These are phyloP conservation scores for Neomicropteryx cornuta DNA, from an alignment of 1,140 invertebrate species.

Conservation along the genomic window DNA sequence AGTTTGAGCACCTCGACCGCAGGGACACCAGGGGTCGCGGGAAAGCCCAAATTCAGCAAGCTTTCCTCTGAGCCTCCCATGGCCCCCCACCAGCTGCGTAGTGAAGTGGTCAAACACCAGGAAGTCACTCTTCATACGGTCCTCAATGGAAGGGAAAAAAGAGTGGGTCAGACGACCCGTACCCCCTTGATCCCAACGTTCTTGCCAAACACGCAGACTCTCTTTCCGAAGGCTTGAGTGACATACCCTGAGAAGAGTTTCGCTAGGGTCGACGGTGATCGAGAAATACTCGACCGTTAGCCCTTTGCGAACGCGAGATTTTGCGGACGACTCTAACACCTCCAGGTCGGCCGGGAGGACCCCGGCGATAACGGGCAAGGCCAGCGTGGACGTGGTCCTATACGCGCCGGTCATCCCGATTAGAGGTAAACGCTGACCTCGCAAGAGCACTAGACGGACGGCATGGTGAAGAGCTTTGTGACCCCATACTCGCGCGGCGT, in stretches of 20 bases:
- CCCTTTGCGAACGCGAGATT: neutral
- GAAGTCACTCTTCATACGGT: neutral
- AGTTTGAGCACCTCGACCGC: neutral
- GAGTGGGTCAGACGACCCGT: slow-evolving; percentile 1
- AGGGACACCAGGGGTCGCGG: neutral
- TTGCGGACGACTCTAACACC: slow-evolving; percentile 1
- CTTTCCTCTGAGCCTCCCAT: neutral
- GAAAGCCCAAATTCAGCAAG: neutral
- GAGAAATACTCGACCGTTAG: neutral
- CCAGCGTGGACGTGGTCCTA: slow-evolving; percentile 13
- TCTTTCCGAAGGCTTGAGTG: neutral
- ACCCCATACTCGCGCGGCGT: slow-evolving; percentile 19
- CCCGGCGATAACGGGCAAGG: slow-evolving; percentile 14
- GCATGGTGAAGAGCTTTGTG: neutral
- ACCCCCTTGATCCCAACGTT: slow-evolving; percentile 1
- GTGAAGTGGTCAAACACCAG: slow-evolving; percentile 3
- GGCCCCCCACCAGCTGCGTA: slow-evolving; percentile 3
- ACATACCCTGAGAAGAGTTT: too few relatives aligned
- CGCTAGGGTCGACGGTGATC: too few relatives aligned
- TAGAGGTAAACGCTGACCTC: slow-evolving; percentile 13
- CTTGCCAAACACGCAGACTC: slow-evolving; percentile 7
- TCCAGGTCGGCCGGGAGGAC: slow-evolving; percentile 13
- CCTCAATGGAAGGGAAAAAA: neutral
- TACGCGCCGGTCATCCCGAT: slow-evolving; percentile 15
- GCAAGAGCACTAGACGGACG: slow-evolving; percentile 7